Evolutionary conservation across 2,113 vertebrate genomes (phyloP).

Genomic region (Gasterosteus nipponicus): DNA sequence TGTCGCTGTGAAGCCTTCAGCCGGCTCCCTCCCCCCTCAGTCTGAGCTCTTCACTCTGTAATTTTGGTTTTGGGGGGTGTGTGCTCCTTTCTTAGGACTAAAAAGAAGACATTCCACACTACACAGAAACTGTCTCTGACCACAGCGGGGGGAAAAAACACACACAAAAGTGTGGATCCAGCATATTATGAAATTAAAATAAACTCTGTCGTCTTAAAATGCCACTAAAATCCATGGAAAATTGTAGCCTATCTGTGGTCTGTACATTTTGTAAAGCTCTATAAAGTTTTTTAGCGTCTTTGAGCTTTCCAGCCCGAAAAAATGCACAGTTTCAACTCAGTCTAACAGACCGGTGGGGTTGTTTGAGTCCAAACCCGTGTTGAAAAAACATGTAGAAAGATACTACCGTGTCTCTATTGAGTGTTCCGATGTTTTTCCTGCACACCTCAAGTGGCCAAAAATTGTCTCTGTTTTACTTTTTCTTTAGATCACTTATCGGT

Average conservation of each 20-base stretch:
- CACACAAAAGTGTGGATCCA: conserved; percentile 36
- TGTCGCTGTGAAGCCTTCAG: conserved; percentile 15
- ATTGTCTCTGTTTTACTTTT: background rate
- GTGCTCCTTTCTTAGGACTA: conserved; percentile 49
- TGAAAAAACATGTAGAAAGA: background rate
- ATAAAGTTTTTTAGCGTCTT: background rate
- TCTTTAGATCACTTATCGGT: background rate
- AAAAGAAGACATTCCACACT: conserved; percentile 33
- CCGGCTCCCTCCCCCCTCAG: conserved; percentile 1
- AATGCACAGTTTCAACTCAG: background rate
- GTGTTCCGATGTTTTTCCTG: background rate
- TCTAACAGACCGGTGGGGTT: background rate
- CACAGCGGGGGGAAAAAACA: conserved; percentile 37
- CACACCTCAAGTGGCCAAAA: background rate
- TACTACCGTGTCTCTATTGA: background rate
- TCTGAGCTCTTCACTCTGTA: conserved; percentile 54
- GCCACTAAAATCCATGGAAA: conserved; percentile 53
- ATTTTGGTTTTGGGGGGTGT: conserved; percentile 68
- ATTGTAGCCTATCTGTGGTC: conserved; percentile 55
- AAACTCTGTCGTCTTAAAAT: conserved; percentile 42
- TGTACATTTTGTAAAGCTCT: conserved; percentile 24
- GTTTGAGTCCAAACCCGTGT: background rate
- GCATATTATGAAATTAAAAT: conserved; percentile 49
- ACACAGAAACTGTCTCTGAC: conserved; percentile 42
- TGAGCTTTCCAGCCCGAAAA: background rate